These are phyloP conservation scores for Mesochorus sp. DNA, from an alignment of 2,888 invertebrate genomes.

Conservation along the genomic window DNA sequence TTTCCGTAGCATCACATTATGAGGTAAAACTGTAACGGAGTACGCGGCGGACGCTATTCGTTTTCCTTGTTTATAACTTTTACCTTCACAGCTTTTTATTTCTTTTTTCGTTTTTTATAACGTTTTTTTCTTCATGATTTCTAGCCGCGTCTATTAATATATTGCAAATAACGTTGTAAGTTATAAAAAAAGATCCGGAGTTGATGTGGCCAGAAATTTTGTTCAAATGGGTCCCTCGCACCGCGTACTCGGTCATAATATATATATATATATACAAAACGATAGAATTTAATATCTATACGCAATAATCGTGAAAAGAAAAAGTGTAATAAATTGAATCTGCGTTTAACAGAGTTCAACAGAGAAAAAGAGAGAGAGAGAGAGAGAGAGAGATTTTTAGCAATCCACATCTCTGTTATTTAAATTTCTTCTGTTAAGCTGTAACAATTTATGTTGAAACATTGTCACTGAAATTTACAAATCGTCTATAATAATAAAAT, in stretches of 20 bases:
- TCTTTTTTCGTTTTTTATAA: too few relatives aligned
- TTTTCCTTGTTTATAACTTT: too few relatives aligned
- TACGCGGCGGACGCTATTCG: too few relatives aligned
- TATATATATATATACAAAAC: slow-evolving; percentile 22
- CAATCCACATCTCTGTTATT: slow-evolving; percentile 23
- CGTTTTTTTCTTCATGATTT: too few relatives aligned
- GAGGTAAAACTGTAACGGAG: too few relatives aligned
- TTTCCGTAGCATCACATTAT: slow-evolving; percentile 26
- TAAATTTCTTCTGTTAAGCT: slow-evolving; percentile 20
- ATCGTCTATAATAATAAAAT: slow-evolving; percentile 55
- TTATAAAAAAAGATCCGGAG: too few relatives aligned
- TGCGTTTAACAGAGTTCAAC: slow-evolving; percentile 25
- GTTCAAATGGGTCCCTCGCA: too few relatives aligned
- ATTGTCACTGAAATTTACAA: slow-evolving; percentile 23
- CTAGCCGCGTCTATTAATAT: too few relatives aligned
- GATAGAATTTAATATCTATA: slow-evolving; percentile 39
- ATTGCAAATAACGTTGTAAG: too few relatives aligned
- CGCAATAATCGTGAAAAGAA: slow-evolving; percentile 17
- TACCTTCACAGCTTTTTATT: too few relatives aligned
- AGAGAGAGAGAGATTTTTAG: background rate
- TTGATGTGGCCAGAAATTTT: too few relatives aligned
- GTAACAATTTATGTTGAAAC: slow-evolving; percentile 40
- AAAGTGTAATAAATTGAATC: background rate
- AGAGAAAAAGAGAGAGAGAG: background rate
- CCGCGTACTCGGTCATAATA: too few relatives aligned